Evolutionary conservation across 2,113 vertebrate genomes (phyloP), one percentile per base, ranked within the genome.

Genomic region (Chionomys nivalis): DNA sequence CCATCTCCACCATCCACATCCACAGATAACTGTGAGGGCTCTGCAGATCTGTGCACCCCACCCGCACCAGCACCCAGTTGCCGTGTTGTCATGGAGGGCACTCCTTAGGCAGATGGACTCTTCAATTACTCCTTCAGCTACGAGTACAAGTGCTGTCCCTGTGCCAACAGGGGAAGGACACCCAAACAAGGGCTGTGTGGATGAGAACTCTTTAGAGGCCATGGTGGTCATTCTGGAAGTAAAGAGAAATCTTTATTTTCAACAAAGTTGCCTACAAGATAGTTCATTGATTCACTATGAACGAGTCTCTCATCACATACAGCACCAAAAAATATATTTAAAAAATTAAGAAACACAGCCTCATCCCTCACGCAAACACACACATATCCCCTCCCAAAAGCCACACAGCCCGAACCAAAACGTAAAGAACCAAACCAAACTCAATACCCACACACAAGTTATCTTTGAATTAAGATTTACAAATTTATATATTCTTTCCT

Each of bases 401-500:
- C 85, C 95, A 94, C 76, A 77, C 55, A 49, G 55, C 87, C 75
- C 83, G 65, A 73, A 95, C 82, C 24, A 13, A 90, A 78, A 85
- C 65, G 73, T 58, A 78, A 87, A 70, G 77, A 93, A 87, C 6
- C 66, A 96, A 97, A 97, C 93, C 98, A 96, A 97, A 98, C 97
- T 97, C 94, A 79, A 95, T n/a, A 94, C 86, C 94, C 61, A 63
- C 76, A 89, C 94, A 94, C 83, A 33, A 96, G 42, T 96, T 91
- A 82, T 98, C 97, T 82, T 97, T 97, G 98, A 98, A 96, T 98
- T 96, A 98, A 97, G 98, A 97, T 98, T 98, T 98, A 98, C 98
- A 98, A 98, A 98, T 98, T 98, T 98, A 98, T 98, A 99, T 97
- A 98, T 98, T 98, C 97, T 98, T 97, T 98, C 95, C 98, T 98